Evolutionary conservation across 2,797 vertebrate species (phyloP).

Genomic region (Parambassis ranga): DNA sequence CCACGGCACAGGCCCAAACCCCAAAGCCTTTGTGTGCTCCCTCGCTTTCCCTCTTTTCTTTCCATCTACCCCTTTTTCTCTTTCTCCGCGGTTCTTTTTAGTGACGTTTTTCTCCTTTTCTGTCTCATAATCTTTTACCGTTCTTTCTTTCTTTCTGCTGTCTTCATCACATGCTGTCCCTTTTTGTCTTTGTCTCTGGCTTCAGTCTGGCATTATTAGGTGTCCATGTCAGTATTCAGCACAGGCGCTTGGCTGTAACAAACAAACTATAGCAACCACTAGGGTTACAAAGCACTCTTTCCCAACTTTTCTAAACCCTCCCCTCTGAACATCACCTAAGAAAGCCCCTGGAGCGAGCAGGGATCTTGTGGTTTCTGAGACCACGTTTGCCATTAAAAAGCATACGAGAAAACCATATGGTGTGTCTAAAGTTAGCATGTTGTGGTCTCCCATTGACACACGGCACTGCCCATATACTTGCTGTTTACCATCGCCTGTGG

Average conservation of each 20-base stretch:
- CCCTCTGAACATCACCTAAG: slow-evolving; percentile 39
- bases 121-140: slow-evolving; percentile 24
- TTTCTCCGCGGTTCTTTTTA: slow-evolving; percentile 25
- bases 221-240: slow-evolving; percentile 60
- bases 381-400: slow-evolving; percentile 64
- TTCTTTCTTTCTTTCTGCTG: slow-evolving; percentile 1
- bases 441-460: slow-evolving; percentile 69
- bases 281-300: slow-evolving; percentile 39
- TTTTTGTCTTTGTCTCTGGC: slow-evolving; percentile 44
- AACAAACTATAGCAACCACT: slow-evolving; percentile 54
- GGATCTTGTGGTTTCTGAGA: slow-evolving; percentile 53
- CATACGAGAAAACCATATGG: slow-evolving; percentile 79
- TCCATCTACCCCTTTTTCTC: slow-evolving; percentile 23
- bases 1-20: slow-evolving; percentile 68
- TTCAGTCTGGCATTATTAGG: slow-evolving; percentile 35
- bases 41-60: slow-evolving; percentile 49
- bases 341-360: slow-evolving; percentile 32
- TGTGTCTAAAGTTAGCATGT: slow-evolving; percentile 73
- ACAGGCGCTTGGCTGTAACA: slow-evolving; percentile 46
- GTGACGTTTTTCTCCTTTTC: slow-evolving; percentile 15
- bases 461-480: slow-evolving; percentile 56
- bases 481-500: slow-evolving; percentile 72
- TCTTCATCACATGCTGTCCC: slow-evolving; percentile 18
- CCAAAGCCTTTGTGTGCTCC: slow-evolving; percentile 66
- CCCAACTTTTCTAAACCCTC: slow-evolving; percentile 27